Evolutionary conservation across 30 jellyfish, hydroid and myxozoan species (phyloP), one percentile per base, ranked within the genome.

Genomic region (Chrysaora quinquecirrha): DNA sequence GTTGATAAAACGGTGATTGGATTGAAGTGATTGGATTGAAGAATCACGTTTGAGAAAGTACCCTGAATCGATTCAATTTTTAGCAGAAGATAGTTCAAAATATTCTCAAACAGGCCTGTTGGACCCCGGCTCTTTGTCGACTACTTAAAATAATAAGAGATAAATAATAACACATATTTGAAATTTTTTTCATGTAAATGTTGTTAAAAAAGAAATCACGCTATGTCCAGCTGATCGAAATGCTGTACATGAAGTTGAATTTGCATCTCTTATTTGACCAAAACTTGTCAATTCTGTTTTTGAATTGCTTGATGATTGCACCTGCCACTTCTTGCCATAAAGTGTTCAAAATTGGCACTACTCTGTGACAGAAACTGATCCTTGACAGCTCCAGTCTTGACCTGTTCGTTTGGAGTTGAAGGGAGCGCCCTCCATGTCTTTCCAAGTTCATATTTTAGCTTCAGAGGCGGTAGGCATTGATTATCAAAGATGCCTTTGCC

Each of bases 381-480:
- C 50, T 24, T 30, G 23, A 12, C 7, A 64, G 23, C n/a, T 24
- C 21, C 11, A 12, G 6, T 30, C 23, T 22, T 24, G 77, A 61
- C 23, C 73, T 61, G 73, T 30, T 61, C 73, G 23, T 24, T 61
- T 1, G 73, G 1, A 61, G 23, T 31, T 61, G 73, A 61, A 61
- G 73, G 78, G 58, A 6, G 58, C 31, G 78, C 60, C 78, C 78
- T 4, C 78, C n/a, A 10, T 66, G 78, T 66, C 30, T 34, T 66
- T 29, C 64, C 78, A 27, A 66, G 60, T 19, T 66, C 60, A 29
- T 1, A 12, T 67, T 43, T 43, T 43, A 43, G 58, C 58, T 43
- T 43, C 9, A 43, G 58, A 43, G 58, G 58, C 16, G 58, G 58
- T 43, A 43, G 29, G 29, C 4, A 56, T 16, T n/a, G 43, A 0